Evolutionary conservation across 1,140 invertebrate species (phyloP), one percentile per base, ranked within the genome.

Genomic region (Drosophila nigromelanica): DNA sequence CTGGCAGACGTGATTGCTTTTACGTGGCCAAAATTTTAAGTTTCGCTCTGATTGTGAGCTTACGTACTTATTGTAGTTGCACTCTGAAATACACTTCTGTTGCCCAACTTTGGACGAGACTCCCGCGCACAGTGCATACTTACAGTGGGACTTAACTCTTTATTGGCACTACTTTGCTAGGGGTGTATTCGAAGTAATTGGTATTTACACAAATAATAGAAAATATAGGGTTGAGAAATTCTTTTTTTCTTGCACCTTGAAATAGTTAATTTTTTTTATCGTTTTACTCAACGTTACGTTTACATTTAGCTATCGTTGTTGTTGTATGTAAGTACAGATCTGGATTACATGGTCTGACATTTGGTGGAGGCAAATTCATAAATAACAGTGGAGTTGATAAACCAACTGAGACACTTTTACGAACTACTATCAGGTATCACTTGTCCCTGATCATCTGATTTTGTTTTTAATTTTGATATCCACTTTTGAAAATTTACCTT

Each of bases 21-120:
- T 72, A 73, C 75, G 75, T 87, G 82, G 50, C 39, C 54, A 69
- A 76, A 70, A 62, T 85, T 66, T 76, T 21, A 68, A 83, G 47
- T 56, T 56, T 12, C 12, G 14, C 45, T 50, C 18, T 77, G 78
- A 78, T 81, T 74, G 60, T 39, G 18, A 61, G n/a, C 58, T 69
- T 39, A 24, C 30, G 18, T 6, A 24, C 2, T 35, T 21, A 12
- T 35, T 42, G 14, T 15, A 27, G 35, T 14, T 69, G 39, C 33
- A 30, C 7, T 37, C 47, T 37, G 30, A 51, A 35, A 14, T 4
- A 52, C 50, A 52, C 7, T 45, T 45, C 43, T 18, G 42, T 11
- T 35, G 33, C 1, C 33, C 33, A 35, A 40, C 30, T 54, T 54
- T 11, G 15, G 11, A n/a, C 5, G 5, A 52, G 15, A 15, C 39